Base-by-base conservation (phyloP, 2,888 invertebrate species). In the Globia sparganii region DNA sequence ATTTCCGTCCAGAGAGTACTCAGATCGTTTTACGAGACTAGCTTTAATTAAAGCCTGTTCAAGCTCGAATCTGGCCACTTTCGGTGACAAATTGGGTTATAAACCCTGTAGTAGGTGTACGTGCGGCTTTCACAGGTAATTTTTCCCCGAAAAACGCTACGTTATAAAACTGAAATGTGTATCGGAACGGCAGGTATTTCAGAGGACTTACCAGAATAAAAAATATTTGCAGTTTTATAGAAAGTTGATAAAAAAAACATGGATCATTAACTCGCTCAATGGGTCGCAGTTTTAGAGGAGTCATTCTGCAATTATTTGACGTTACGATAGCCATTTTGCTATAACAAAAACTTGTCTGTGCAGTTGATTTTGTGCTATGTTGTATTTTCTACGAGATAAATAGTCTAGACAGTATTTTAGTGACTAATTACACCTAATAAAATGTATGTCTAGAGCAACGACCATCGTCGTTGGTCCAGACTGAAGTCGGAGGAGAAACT, bases 31-130 rank as follows among this genome's bases (percentile, higher is more conserved):
- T 73, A 85, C 75, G 75, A 80, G 67, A 56, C 69, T 46, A 61
- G 49, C 62, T 79, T 80, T 83, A 83, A 88, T 88, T 80, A 86
- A 88, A 86, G n/a, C 53, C 69, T 21, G 68, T 82, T 82, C 53
- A 79, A 72, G 76, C 80, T 77, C 64, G 58, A 77, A 84, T 82
- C 76, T 76, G 56, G 73, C 53, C 74, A 82, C 75, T 82, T 82
- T 82, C 66, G 40, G 76, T 79, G 76, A 82, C 77, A 86, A 82
- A 88, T 81, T 77, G 75, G 43, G 37, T 72, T 77, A 76, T 80
- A 84, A 88, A 77, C 69, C 68, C 49, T 59, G 53, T 69, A 74
- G 53, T 69, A 74, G 13, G 65, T 67, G 65, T 73, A 75, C 72
- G 62, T 62, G 74, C 53, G 58, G 53, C 49, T 53, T 86, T 82